Evolutionary conservation across 2,888 invertebrate species (phyloP).

Genomic region (Mesodorylaimus sp.): DNA sequence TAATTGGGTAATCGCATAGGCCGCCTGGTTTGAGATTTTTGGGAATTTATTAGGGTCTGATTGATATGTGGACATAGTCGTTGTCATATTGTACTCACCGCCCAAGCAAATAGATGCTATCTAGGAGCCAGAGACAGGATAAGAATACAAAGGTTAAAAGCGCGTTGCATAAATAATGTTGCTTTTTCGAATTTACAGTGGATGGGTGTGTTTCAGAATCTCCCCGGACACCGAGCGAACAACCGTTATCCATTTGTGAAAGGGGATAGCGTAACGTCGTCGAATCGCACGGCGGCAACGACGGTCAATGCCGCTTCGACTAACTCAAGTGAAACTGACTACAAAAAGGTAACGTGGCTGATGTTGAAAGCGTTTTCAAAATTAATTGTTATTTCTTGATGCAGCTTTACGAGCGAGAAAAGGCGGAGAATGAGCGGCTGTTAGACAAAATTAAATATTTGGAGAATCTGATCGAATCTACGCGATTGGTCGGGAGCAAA

Average conservation of each 20-base stretch:
- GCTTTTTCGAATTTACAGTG: background rate
- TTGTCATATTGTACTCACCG: too few species aligned
- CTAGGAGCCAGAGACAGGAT: too few species aligned
- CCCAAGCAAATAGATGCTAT: too few species aligned
- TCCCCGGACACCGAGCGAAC: background rate
- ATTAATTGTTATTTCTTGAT: background rate
- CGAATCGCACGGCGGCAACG: too few species aligned
- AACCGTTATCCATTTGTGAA: background rate
- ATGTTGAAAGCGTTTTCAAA: background rate
- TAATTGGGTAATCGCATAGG: too few species aligned
- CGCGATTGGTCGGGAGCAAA: background rate
- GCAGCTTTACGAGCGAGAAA: conserved; percentile 9
- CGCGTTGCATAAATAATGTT: too few species aligned
- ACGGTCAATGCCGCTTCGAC: too few species aligned
- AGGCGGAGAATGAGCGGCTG: conserved; percentile 5
- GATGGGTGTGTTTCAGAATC: background rate
- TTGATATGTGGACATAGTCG: too few species aligned
- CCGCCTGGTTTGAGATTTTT: too few species aligned
- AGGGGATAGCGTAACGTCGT: background rate
- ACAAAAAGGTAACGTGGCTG: conserved; percentile 8
- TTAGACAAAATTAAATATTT: background rate
- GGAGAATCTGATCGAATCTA: conserved; percentile 1
- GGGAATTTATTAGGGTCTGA: too few species aligned
- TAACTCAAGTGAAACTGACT: background rate
- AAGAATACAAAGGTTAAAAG: too few species aligned